These are phyloP conservation scores for Clepsis dumicolana DNA, from an alignment of 2,888 invertebrate genomes.

Conservation along the genomic window DNA sequence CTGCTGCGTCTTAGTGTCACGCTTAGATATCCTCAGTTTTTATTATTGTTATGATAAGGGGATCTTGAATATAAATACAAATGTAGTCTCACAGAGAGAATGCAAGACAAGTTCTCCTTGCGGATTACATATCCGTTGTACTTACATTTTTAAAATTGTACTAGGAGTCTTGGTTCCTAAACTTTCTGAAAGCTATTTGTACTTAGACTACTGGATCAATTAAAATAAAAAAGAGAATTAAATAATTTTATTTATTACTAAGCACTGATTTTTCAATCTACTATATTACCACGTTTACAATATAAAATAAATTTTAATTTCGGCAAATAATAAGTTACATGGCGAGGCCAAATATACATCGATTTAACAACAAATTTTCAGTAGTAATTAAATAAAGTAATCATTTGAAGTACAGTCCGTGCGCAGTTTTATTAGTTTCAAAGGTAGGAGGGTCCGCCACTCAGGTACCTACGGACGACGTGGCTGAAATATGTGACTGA, in stretches of 20 bases:
- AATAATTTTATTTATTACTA: constrained; percentile 72
- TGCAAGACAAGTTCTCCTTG: not conserved
- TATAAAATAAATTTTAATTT: constrained; percentile 61
- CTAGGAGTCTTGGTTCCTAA: constrained; percentile 1
- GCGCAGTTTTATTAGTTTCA: not conserved
- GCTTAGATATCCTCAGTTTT: not conserved
- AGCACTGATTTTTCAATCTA: constrained; percentile 75
- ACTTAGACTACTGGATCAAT: constrained; percentile 37
- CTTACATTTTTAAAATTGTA: not conserved
- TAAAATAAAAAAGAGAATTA: constrained; percentile 43
- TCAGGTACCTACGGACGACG: too few relatives aligned
- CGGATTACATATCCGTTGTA: not conserved
- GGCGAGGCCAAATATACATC: constrained; percentile 73
- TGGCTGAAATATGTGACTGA: too few relatives aligned
- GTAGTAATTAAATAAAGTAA: constrained; percentile 29
- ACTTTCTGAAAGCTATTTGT: not conserved
- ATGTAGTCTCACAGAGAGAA: not conserved
- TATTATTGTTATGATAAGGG: not conserved
- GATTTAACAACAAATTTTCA: constrained; percentile 26
- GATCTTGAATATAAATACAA: too few relatives aligned
- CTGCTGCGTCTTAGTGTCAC: not conserved
- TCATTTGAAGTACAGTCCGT: constrained; percentile 13
- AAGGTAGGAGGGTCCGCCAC: too few relatives aligned
- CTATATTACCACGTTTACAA: constrained; percentile 73
- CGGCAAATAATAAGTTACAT: constrained; percentile 69